Conservation (phyloP, 2,113 vertebrate genomes). For the human region GRCh38 chr13:95629501-95630000, state of each 20-base stretch:
- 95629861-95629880: background rate
- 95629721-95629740: background rate
- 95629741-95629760: background rate
- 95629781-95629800: background rate
- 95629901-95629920: background rate
- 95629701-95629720: no score
- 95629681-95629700: background rate
- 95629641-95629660: background rate
- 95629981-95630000: conserved; percentile 87
- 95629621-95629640: background rate
- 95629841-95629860: background rate
- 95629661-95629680: background rate
- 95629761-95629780: background rate
- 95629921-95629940: background rate
- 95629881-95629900: background rate
- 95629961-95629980: background rate
- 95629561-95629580: background rate
- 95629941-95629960: background rate
- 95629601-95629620: background rate
- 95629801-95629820: background rate
- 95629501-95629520: background rate
- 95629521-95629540: background rate
- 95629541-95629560: background rate
- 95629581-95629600: background rate
- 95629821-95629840: background rate